Conservation (phyloP, 1,140 invertebrate genomes). For the Tetramorium alpestre region DNA sequence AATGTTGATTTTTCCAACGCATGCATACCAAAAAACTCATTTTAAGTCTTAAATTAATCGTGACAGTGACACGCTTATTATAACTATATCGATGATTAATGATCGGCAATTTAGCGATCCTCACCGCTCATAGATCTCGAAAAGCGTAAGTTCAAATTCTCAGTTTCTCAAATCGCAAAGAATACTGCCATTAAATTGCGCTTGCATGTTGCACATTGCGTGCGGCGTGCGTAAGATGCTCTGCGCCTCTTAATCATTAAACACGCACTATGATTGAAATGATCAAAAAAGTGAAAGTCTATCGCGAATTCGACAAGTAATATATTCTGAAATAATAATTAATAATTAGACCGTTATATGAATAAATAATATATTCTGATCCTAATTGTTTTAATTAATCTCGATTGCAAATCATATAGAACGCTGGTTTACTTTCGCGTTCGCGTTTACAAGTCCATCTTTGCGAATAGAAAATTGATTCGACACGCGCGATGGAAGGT, state of each 20-base stretch:
- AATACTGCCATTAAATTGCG: conserved; percentile 5
- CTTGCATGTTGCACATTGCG: background rate
- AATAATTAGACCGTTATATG: too few relatives aligned
- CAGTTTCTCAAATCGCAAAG: background rate
- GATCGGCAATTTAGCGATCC: background rate
- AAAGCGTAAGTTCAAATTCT: background rate
- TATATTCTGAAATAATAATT: background rate
- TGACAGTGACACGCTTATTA: background rate
- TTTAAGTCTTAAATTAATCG: background rate
- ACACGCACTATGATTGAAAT: background rate
- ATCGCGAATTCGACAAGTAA: background rate
- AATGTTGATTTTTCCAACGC: conserved; percentile 63
- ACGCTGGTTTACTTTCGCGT: conserved; percentile 25
- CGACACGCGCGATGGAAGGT: conserved; percentile 7
- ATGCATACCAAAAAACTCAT: background rate
- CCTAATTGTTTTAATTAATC: conserved; percentile 21
- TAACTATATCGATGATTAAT: background rate
- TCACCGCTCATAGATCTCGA: background rate
- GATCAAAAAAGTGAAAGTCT: background rate
- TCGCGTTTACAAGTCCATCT: background rate
- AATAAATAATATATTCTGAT: background rate
- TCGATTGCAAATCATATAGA: background rate
- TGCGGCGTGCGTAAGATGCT: background rate
- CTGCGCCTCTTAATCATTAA: background rate
- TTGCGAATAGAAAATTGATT: background rate